Base-by-base conservation (phyloP, 1,140 invertebrate species). In the Penaeus japonicus region DNA sequence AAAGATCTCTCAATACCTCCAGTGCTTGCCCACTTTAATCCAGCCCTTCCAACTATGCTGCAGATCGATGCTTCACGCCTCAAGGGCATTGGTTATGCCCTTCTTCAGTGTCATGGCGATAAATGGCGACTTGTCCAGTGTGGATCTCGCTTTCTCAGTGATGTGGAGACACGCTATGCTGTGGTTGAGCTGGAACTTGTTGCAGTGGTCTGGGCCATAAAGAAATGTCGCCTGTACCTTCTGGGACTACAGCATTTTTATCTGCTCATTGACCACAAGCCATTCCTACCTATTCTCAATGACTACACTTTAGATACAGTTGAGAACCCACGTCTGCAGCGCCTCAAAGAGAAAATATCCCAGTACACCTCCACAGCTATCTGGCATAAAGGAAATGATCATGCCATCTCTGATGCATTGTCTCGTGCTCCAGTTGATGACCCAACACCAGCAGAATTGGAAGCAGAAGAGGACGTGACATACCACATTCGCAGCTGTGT, bases 191-290 rank as follows among this genome's bases (percentile, higher is more conserved):
- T 91, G 78, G 91, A 92, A 84, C 47, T 87, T 15, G 47, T 91
- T 27, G 91, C 90, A 10, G 90, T 90, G 20, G 85, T 89, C 1
- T 91, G 84, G 89, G 91, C 89, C 22, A 85, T 91, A n/a, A 78
- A 73, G 35, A 89, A 84, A 70, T 84, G 87, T 18, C 80, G 81
- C 1, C 79, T 88, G n/a, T 89, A 84, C 20, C 80, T 90, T 4
- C 32, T 81, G 5, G 89, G 81, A 0, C 53, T 80, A 24, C 79
- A 24, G 10, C 47, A 87, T 20, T 90, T 84, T 27, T 12, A 57
- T 7, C 35, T 90, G 0, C 18, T 89, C 4, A 85, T 82, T n/a
- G 88, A 89, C 39, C 89, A 89, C 30, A 89, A 75, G 65, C 87
- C 88, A 2, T 5, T 89, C 47, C 30, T 90, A 5, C 79, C 87